Evolutionary conservation across 2,797 vertebrate species (phyloP).

Genomic region (Oceanodroma leucorhoa): DNA sequence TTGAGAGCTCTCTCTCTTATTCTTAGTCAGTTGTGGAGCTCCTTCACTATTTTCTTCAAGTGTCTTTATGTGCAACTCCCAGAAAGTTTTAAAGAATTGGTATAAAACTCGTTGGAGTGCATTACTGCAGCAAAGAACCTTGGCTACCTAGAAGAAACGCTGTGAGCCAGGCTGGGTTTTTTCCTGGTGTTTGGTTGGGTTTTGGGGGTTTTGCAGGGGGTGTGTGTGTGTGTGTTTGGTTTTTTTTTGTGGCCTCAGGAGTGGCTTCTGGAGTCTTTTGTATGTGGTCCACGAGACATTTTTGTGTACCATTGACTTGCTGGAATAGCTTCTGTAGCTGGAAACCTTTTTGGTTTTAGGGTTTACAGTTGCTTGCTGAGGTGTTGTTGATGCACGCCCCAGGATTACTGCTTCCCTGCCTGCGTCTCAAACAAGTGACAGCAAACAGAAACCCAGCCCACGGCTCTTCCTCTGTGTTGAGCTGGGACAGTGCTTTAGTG

Average conservation of each 20-base stretch:
- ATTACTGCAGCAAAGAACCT: neutral
- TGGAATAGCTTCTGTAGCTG: neutral
- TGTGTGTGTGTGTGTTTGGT: too few relatives aligned
- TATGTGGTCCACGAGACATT: neutral
- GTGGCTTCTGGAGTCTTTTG: neutral
- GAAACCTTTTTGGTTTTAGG: neutral
- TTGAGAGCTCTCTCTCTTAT: neutral
- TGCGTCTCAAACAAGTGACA: accelerated
- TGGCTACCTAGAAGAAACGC: neutral
- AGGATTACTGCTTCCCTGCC: neutral
- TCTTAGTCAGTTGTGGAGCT: neutral
- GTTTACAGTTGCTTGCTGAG: neutral
- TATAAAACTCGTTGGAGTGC: neutral
- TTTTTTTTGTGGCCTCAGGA: neutral
- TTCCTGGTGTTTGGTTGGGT: neutral
- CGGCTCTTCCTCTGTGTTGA: neutral
- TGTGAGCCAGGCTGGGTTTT: neutral
- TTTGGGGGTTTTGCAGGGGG: neutral
- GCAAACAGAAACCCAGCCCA: accelerated
- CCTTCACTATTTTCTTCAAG: neutral
- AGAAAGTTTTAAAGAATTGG: neutral
- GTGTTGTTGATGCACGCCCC: accelerated
- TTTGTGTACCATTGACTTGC: accelerated
- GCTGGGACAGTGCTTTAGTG: neutral
- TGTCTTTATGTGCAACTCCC: neutral